These are phyloP conservation scores for Junco hyemalis DNA, from an alignment of 2,113 vertebrate species.

Conservation along the genomic window DNA sequence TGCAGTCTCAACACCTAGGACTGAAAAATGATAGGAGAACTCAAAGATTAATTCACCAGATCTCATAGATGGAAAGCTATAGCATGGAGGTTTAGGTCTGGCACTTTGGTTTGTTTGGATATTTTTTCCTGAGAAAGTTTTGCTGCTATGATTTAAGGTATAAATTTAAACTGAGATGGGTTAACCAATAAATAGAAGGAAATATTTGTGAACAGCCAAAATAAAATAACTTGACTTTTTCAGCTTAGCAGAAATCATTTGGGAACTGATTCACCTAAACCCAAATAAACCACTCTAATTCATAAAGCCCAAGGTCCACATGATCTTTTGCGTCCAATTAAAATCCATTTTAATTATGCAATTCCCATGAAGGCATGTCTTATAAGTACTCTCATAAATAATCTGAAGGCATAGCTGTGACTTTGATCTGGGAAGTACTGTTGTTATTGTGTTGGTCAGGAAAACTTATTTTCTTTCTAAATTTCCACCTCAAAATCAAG, in stretches of 20 bases:
- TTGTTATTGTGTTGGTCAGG: neutral
- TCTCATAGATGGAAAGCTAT: neutral
- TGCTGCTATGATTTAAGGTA: rapidly evolving
- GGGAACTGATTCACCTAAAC: neutral
- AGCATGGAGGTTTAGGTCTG: neutral
- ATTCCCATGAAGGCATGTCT: neutral
- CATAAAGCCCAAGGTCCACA: neutral
- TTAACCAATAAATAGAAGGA: neutral
- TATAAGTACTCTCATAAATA: neutral
- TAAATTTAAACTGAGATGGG: neutral
- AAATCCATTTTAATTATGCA: neutral
- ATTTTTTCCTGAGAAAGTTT: neutral
- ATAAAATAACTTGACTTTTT: neutral
- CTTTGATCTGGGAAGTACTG: neutral
- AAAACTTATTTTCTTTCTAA: neutral
- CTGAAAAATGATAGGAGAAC: neutral
- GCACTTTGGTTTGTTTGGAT: neutral
- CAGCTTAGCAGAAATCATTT: neutral
- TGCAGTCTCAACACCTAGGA: neutral
- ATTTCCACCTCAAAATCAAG: neutral
- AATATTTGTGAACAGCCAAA: neutral
- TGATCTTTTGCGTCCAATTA: neutral
- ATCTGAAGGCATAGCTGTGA: neutral
- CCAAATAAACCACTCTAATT: neutral
- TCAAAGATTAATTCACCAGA: neutral